Percentiles rank a stretch among this genome's conserved stretches.
Evolutionary conservation across 2,797 vertebrate genomes (phyloP).

Genomic region (Acropternis orthonyx): DNA sequence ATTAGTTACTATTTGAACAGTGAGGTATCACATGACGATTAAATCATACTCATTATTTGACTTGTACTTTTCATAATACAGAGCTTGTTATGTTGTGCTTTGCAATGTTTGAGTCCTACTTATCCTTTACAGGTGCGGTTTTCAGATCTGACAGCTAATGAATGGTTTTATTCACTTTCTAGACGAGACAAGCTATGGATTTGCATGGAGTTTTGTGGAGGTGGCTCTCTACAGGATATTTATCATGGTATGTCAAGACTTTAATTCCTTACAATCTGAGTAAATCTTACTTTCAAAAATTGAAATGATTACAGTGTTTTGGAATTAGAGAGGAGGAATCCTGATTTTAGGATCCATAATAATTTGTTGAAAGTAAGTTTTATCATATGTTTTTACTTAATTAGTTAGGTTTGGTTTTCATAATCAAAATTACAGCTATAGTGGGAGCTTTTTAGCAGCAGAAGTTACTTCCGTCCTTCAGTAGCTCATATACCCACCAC

Average conservation of each 20-base stretch:
- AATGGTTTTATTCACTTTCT: slow-evolving; percentile 58
- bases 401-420: not conserved
- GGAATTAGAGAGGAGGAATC: not conserved
- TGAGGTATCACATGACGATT: not conserved
- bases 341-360: not conserved
- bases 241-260: slow-evolving; percentile 86
- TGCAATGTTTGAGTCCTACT: not conserved
- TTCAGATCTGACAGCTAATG: slow-evolving; percentile 8
- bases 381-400: not conserved
- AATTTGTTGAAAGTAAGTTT: not conserved
- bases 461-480: not conserved
- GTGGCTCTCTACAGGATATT: slow-evolving; percentile 97
- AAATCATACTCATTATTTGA: not conserved
- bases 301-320: not conserved
- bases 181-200: slow-evolving; percentile 99
- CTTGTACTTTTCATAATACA: not conserved
- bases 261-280: slow-evolving; percentile 3
- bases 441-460: not conserved
- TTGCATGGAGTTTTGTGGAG: slow-evolving; percentile 99
- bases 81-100: not conserved
- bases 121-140: not conserved
- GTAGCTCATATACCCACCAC: not conserved
- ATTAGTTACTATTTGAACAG: not conserved
- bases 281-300: not conserved
- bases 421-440: not conserved